These are phyloP conservation scores for Scomber japonicus DNA, from an alignment of 2,113 vertebrate genomes.

Conservation along the genomic window DNA sequence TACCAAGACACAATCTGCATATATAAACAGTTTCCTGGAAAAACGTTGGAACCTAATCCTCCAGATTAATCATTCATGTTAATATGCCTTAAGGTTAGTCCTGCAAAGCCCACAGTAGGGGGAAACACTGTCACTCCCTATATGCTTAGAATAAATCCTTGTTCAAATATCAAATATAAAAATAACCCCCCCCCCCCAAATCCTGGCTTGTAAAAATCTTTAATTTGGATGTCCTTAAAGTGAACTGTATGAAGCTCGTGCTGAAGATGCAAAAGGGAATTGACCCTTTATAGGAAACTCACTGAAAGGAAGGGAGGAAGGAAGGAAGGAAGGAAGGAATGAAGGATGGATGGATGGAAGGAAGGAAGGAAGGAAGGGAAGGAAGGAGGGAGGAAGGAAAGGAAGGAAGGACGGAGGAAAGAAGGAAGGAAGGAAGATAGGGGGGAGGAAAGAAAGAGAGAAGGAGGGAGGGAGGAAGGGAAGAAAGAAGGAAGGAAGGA, in stretches of 20 bases:
- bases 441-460: too few relatives aligned
- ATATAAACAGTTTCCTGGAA: conserved; percentile 38
- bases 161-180: neutral
- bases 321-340: too few relatives aligned
- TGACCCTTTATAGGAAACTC: too few relatives aligned
- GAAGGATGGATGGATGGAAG: too few relatives aligned
- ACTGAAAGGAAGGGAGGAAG: too few relatives aligned
- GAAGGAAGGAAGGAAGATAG: too few relatives aligned
- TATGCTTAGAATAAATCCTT: conserved; percentile 17
- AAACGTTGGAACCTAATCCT: conserved; percentile 24
- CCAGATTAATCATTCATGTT: conserved; percentile 46
- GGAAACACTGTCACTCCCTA: neutral
- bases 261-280: neutral
- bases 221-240: neutral
- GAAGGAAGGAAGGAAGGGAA: too few relatives aligned
- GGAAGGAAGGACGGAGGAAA: too few relatives aligned
- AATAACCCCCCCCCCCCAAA: neutral
- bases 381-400: too few relatives aligned
- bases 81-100: conserved; percentile 37
- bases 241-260: neutral
- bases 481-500: too few relatives aligned
- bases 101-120: conserved; percentile 14
- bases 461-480: too few relatives aligned
- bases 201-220: neutral
- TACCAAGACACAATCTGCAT: conserved; percentile 55